phyloP scores from a whole-genome alignment of 2,797 vertebrate species.

The Leuciscus waleckii region DNA sequence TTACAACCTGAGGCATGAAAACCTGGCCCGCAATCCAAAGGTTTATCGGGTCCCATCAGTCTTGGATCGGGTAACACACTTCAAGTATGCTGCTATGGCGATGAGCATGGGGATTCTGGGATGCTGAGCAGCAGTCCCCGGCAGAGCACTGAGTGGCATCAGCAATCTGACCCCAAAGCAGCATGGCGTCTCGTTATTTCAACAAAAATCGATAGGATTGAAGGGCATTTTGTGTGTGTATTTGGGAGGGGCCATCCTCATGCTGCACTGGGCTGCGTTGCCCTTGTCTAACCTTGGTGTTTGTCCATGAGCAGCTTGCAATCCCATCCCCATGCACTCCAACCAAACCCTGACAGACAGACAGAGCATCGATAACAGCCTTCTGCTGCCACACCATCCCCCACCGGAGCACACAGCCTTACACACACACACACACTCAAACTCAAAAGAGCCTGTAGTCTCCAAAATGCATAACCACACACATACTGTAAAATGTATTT shows the following conservation, averaged over 20 bases:
- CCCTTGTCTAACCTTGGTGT: slow-evolving; percentile 68
- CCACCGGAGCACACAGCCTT: slow-evolving; percentile 33
- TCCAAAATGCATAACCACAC: slow-evolving; percentile 17
- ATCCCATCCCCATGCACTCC: slow-evolving; percentile 39
- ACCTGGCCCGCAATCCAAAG: not conserved
- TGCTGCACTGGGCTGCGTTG: slow-evolving; percentile 47
- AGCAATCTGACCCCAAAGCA: slow-evolving; percentile 81
- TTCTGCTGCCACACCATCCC: slow-evolving; percentile 51
- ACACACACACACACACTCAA: not conserved
- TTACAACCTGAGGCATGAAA: not conserved
- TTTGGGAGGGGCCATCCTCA: slow-evolving; percentile 38
- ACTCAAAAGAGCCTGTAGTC: slow-evolving; percentile 6
- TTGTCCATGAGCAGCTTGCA: slow-evolving; percentile 56
- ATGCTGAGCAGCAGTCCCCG: slow-evolving; percentile 43
- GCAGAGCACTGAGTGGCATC: slow-evolving; percentile 68
- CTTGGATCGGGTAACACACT: slow-evolving; percentile 6
- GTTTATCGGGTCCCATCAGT: not conserved
- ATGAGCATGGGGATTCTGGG: slow-evolving; percentile 40
- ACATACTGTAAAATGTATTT: not conserved
- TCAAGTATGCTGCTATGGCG: slow-evolving; percentile 14
- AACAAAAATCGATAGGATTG: slow-evolving; percentile 83
- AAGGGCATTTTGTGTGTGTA: slow-evolving; percentile 76
- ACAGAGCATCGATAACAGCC: slow-evolving; percentile 61
- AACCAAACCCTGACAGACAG: slow-evolving; percentile 59
- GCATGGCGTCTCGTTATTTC: slow-evolving; percentile 77